phyloP scores from a whole-genome alignment of 2,113 vertebrate species.

The Ceyx margarethae region DNA sequence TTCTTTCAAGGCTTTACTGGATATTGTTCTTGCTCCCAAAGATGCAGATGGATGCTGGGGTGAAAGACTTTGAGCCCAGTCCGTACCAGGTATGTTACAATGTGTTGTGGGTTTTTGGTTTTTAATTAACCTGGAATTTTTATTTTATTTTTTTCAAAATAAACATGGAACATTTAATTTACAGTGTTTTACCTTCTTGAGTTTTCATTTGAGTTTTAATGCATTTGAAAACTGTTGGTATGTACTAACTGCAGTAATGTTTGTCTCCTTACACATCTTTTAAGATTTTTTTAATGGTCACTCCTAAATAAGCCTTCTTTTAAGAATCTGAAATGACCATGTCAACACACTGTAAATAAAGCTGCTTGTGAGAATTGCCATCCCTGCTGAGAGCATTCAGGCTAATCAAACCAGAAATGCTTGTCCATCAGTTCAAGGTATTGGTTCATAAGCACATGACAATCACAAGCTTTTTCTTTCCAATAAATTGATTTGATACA shows the following conservation, averaged over 20 bases:
- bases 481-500: not conserved
- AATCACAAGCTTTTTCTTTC: not conserved
- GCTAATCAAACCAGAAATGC: not conserved
- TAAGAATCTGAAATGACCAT: not conserved
- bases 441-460: not conserved
- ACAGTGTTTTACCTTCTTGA: not conserved
- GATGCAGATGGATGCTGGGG: conserved; percentile 22
- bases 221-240: not conserved
- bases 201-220: not conserved
- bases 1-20: conserved; percentile 8
- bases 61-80: conserved; percentile 43
- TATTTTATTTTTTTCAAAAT: not conserved
- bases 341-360: not conserved
- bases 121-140: not conserved
- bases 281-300: not conserved
- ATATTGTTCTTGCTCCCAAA: conserved; percentile 31
- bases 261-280: not conserved
- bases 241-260: not conserved
- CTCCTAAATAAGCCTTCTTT: not conserved
- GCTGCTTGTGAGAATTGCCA: not conserved
- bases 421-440: not conserved
- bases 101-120: not conserved
- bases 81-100: conserved; percentile 66
- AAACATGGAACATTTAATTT: not conserved
- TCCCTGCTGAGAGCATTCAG: not conserved